phyloP scores from a whole-genome alignment of 2,113 vertebrate species.

The Nasalis larvatus region DNA sequence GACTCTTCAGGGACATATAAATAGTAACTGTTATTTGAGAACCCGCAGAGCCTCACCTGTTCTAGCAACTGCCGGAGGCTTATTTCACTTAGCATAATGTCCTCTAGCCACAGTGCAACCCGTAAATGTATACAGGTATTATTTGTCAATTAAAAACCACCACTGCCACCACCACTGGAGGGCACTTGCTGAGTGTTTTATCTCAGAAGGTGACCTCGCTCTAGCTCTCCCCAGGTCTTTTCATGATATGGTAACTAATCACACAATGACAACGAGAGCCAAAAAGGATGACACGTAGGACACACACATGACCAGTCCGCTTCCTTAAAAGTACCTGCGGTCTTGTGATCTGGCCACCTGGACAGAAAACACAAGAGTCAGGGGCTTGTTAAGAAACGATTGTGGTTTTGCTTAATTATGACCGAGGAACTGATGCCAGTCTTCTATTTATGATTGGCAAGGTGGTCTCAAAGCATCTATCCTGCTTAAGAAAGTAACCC shows the following conservation, averaged over 20 bases:
- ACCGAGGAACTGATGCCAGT: background rate
- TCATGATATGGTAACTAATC: background rate
- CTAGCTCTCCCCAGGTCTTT: background rate
- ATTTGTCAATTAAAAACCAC: background rate
- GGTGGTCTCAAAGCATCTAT: background rate
- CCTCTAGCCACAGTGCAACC: too few relatives aligned
- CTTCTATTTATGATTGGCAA: background rate
- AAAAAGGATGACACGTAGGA: background rate
- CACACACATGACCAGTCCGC: background rate
- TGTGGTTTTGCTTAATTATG: background rate
- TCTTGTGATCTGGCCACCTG: background rate
- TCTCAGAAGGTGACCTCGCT: conserved; percentile 42
- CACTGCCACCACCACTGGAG: conserved; percentile 4
- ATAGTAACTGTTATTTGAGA: conserved; percentile 38
- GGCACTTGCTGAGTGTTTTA: background rate
- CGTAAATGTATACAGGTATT: background rate
- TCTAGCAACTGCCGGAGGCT: background rate
- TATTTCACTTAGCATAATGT: background rate
- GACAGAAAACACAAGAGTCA: background rate
- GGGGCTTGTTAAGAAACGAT: background rate
- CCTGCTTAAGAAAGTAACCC: background rate
- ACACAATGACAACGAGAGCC: background rate
- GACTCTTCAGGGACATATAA: background rate
- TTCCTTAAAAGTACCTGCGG: background rate
- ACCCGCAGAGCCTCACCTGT: background rate